These are phyloP conservation scores for Lithophane socia DNA, from an alignment of 2,888 invertebrate genomes.

Conservation along the genomic window DNA sequence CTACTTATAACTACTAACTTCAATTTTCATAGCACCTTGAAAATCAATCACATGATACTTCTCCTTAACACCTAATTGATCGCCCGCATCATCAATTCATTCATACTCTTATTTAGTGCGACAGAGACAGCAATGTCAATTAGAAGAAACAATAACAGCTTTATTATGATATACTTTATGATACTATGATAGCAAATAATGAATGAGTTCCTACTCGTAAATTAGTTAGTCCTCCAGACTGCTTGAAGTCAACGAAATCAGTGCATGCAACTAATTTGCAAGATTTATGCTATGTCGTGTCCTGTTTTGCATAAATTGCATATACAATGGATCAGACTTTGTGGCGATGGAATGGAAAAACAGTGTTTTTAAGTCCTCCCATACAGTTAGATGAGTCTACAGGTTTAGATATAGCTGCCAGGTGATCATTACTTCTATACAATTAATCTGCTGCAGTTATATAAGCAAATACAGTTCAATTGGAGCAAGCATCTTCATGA, in stretches of 20 bases:
- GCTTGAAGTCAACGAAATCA: constrained; percentile 46
- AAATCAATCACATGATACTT: neutral
- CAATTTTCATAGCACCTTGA: neutral
- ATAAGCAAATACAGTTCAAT: neutral
- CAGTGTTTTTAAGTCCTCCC: neutral
- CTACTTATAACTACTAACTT: neutral
- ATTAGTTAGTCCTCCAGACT: constrained; percentile 33
- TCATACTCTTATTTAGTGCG: constrained; percentile 34
- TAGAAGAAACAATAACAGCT: constrained; percentile 44
- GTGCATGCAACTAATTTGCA: constrained; percentile 45
- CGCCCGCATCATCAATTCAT: constrained; percentile 57
- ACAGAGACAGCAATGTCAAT: constrained; percentile 48
- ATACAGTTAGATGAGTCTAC: neutral
- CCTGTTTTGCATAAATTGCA: constrained; percentile 38
- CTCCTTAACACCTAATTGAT: constrained; percentile 43
- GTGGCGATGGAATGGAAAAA: constrained; percentile 18
- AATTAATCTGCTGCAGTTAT: neutral
- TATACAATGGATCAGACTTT: constrained; percentile 42
- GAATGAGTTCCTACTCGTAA: constrained; percentile 38
- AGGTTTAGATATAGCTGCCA: neutral
- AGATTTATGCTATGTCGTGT: constrained; percentile 32
- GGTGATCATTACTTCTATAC: neutral
- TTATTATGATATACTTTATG: constrained; percentile 45
- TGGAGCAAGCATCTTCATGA: too few relatives aligned
- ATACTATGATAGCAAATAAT: constrained; percentile 50